Conservation (phyloP, 2,113 vertebrate species). For the Malurus alboscapulatus region DNA sequence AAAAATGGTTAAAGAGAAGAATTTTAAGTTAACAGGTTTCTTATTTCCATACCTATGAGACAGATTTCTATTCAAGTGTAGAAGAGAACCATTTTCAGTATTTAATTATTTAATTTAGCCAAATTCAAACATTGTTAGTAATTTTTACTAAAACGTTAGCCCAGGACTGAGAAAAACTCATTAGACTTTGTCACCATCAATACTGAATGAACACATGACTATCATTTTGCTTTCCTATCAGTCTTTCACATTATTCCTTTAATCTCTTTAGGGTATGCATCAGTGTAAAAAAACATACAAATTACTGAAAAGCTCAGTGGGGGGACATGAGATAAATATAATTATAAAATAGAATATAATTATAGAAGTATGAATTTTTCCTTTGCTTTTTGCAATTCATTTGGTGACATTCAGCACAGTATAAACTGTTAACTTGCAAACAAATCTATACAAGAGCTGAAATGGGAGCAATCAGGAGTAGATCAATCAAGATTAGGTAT, state of each 20-base stretch:
- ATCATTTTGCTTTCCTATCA: not conserved
- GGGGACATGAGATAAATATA: not conserved
- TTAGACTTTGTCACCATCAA: not conserved
- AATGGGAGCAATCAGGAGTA: not conserved
- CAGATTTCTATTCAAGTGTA: not conserved
- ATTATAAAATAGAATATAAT: not conserved
- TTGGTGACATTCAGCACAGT: not conserved
- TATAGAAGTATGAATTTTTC: not conserved
- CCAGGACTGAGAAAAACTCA: not conserved
- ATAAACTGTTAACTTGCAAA: not conserved
- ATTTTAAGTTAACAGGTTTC: not conserved
- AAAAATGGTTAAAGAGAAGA: not conserved
- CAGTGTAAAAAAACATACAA: not conserved
- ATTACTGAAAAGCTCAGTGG: not conserved
- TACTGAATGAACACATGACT: not conserved
- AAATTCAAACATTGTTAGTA: not conserved
- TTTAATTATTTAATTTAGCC: not conserved
- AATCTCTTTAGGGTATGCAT: not conserved
- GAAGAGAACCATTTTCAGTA: not conserved
- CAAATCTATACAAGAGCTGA: not conserved
- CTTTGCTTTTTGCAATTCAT: not conserved
- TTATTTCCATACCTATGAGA: not conserved
- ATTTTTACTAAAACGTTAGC: not conserved
- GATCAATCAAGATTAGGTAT: not conserved
- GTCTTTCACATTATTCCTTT: not conserved